Evolutionary conservation across 2,888 invertebrate genomes (phyloP).

Genomic region (Loripinus fragilis): DNA sequence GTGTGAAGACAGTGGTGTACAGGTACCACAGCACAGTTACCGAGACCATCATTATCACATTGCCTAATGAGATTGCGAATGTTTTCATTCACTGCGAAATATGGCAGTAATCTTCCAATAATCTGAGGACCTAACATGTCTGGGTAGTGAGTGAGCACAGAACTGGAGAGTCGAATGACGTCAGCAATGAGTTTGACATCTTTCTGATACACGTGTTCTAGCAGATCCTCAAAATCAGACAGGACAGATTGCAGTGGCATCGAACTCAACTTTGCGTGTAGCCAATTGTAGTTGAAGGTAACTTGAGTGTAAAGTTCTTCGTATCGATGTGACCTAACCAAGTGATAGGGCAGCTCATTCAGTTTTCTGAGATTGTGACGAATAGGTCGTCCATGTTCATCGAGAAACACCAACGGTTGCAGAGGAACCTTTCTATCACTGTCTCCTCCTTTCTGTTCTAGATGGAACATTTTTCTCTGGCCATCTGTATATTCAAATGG

Average conservation of each 20-base stretch:
- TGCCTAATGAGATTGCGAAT: conserved; percentile 94
- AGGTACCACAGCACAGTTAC: conserved; percentile 95
- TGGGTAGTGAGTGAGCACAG: conserved; percentile 94
- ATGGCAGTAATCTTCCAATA: conserved; percentile 95
- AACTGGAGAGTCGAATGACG: conserved; percentile 92
- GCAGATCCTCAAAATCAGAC: conserved; percentile 97
- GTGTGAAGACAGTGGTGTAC: conserved; percentile 98
- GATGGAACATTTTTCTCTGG: conserved; percentile 90
- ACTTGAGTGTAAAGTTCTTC: conserved; percentile 88
- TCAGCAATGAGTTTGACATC: conserved; percentile 82
- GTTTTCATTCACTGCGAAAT: conserved; percentile 92
- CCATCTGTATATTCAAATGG: conserved; percentile 99
- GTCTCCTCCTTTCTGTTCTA: conserved; percentile 87
- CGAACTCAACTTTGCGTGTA: conserved; percentile 97
- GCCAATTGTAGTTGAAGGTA: conserved; percentile 98
- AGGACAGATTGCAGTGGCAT: conserved; percentile 97
- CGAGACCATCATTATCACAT: conserved; percentile 94
- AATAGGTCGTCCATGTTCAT: conserved; percentile 94
- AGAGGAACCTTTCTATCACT: conserved; percentile 93
- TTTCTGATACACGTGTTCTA: conserved; percentile 80
- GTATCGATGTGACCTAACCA: conserved; percentile 94
- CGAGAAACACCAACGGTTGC: conserved; percentile 95
- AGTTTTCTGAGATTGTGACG: conserved; percentile 98
- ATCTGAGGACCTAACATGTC: conserved; percentile 98
- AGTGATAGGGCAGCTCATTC: conserved; percentile 95